These are phyloP conservation scores for Orchestes rusci DNA, from an alignment of 2,888 invertebrate species.

Conservation along the genomic window DNA sequence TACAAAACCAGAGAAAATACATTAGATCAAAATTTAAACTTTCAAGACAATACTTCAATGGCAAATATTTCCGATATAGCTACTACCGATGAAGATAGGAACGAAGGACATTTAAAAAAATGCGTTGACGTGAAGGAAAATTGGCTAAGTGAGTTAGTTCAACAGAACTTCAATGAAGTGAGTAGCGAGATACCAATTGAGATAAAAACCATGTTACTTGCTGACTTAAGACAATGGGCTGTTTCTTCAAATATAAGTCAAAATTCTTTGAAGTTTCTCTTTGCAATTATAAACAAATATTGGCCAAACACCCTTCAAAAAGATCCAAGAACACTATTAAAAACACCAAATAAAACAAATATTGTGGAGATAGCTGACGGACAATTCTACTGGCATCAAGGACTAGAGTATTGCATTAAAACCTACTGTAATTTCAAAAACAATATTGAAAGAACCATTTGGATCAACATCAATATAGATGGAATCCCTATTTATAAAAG, in stretches of 20 bases:
- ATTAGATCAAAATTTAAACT: too few species aligned
- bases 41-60: too few species aligned
- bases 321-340: too few species aligned
- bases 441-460: neutral
- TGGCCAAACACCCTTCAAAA: slow-evolving; percentile 16
- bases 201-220: neutral
- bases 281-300: slow-evolving; percentile 5
- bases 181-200: too few species aligned
- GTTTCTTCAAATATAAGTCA: slow-evolving; percentile 14
- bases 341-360: too few species aligned
- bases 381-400: slow-evolving; percentile 1
- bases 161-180: too few species aligned
- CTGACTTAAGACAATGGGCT: slow-evolving; percentile 16
- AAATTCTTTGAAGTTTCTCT: slow-evolving; percentile 4
- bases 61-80: too few species aligned
- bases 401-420: neutral
- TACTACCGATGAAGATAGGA: too few species aligned
- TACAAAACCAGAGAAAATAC: too few species aligned
- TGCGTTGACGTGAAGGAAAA: too few species aligned
- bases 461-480: slow-evolving; percentile 21
- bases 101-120: too few species aligned
- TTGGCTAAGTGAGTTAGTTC: too few species aligned
- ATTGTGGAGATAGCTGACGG: neutral
- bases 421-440: neutral
- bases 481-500: slow-evolving; percentile 25